These are phyloP conservation scores for Laterallus jamaicensis DNA, from an alignment of 2,113 vertebrate genomes.

Conservation along the genomic window DNA sequence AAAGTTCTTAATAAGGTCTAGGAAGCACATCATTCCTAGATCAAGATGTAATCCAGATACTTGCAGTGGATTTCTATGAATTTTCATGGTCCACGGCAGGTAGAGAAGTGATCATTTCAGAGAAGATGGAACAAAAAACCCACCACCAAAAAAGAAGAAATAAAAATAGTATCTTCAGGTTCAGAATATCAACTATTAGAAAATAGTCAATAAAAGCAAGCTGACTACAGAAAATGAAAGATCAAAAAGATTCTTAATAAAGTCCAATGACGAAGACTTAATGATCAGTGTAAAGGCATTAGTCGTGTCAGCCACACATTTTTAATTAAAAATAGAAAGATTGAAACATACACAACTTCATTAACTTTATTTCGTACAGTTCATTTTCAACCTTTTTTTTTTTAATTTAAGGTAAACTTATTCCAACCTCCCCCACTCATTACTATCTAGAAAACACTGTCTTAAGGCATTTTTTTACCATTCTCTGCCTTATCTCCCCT, in stretches of 20 bases:
- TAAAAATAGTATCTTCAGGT: neutral
- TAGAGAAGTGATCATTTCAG: neutral
- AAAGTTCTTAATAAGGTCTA: neutral
- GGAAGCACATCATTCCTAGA: neutral
- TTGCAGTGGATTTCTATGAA: neutral
- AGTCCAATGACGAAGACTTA: neutral
- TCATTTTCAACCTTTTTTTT: neutral
- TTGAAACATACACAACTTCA: neutral
- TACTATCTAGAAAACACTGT: neutral
- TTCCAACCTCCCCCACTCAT: neutral
- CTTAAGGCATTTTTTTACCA: neutral
- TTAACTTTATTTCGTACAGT: neutral
- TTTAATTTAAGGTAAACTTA: neutral
- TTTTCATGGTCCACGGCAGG: neutral
- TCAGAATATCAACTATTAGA: constrained; percentile 1
- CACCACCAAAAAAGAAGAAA: constrained; percentile 21
- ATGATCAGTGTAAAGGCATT: neutral
- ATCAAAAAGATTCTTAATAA: neutral
- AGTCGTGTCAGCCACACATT: neutral
- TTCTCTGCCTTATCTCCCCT: neutral
- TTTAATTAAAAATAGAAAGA: neutral
- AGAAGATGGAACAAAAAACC: constrained; percentile 16
- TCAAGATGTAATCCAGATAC: neutral
- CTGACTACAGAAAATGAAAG: neutral
- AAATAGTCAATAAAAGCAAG: constrained; percentile 15